Conservation (phyloP, 1,140 invertebrate genomes). For the Bombus impatiens region DNA sequence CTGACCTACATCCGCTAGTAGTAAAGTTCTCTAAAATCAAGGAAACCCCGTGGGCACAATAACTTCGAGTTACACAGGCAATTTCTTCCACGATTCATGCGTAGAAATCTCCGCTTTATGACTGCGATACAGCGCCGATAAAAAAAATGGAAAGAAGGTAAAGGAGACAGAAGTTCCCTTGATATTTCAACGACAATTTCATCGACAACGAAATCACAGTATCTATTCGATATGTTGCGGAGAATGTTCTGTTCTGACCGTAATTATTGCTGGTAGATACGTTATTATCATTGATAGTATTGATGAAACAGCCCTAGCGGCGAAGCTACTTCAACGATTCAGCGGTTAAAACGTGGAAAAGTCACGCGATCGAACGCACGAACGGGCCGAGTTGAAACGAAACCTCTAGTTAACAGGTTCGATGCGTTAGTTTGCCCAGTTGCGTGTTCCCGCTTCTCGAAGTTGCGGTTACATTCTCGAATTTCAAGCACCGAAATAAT, state of each 20-base stretch:
- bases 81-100: background rate
- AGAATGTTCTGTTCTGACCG: background rate
- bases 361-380: constrained; percentile 43
- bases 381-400: constrained; percentile 8
- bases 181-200: background rate
- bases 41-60: background rate
- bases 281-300: constrained; percentile 26
- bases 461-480: background rate
- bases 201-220: background rate
- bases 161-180: background rate
- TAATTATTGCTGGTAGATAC: constrained; percentile 31
- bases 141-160: background rate
- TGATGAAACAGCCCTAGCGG: constrained; percentile 8
- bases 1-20: background rate
- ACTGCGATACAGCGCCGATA: background rate
- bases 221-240: background rate
- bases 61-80: background rate
- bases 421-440: constrained; percentile 30
- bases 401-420: constrained; percentile 38
- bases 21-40: background rate
- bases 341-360: constrained; percentile 45
- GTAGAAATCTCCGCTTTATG: background rate
- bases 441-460: constrained; percentile 19
- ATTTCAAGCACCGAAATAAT: background rate
- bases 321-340: background rate